Base-by-base conservation (phyloP, 2,888 invertebrate species). In the Trimorus sp. region DNA sequence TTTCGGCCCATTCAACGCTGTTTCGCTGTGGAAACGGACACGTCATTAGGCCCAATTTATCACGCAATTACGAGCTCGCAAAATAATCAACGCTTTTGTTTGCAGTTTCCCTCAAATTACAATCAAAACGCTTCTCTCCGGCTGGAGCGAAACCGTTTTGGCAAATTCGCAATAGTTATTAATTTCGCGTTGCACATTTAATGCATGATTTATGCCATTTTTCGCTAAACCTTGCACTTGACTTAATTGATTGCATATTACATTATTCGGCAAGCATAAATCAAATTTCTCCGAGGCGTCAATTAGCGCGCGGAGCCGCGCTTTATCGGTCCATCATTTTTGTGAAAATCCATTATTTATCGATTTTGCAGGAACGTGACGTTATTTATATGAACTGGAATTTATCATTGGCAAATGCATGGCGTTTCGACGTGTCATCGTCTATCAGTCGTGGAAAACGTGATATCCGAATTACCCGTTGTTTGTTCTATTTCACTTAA, bases 311-410 rank as follows among this genome's bases (percentile, higher is more conserved):
- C 51, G 8, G 45, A 40, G 53, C 42, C 14, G 38, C 16, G 42
- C 36, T 71, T 71, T 53, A 60, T 71, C 60, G 60, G 51, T 51
- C 36, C 42, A 36, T 53, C 53, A 59, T 73, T 73, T 63, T 73
- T 65, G 73, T 42, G 40, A 40, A 70, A 70, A 70, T 70, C 56
- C 56, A 65, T 77, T 70, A 70, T 70, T 77, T 70, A 70, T 77
- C 70, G 65, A 51, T 70, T 65, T 70, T 38, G 26, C 54, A n/a
- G 16, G 9, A 7, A 56, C 69, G 69, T 69, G 68, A 63, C 53
- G 15, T 77, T 69, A 66, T 73, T 68, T 62, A 73, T 68, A 69
- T 40, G 63, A 69, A 65, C 38, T 69, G 7, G 56, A 73, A 79
- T 79, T 79, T 69, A 79, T 79, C 56, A 73, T 58, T 45, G 38